phyloP scores from a whole-genome alignment of 2,797 vertebrate species.

The Champsocephalus gunnari region DNA sequence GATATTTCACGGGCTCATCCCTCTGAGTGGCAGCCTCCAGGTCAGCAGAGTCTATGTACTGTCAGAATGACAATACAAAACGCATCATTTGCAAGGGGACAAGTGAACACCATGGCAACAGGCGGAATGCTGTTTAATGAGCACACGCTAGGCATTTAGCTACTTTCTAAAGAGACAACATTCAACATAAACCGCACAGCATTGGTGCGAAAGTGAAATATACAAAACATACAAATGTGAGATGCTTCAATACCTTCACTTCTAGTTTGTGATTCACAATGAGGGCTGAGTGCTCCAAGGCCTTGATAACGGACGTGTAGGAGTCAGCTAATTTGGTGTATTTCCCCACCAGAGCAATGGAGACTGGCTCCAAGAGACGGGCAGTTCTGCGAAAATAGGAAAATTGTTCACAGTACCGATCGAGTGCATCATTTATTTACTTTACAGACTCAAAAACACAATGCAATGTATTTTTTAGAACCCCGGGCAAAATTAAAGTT shows the following conservation, averaged over 20 bases:
- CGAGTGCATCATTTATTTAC: not conserved
- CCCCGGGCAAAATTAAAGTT: no score
- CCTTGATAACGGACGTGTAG: constrained; percentile 96
- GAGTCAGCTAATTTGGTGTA: constrained; percentile 97
- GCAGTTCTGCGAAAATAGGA: constrained; percentile 85
- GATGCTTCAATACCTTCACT: constrained; percentile 87
- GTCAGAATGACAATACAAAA: constrained; percentile 27
- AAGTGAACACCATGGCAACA: constrained; percentile 11
- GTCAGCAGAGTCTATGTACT: constrained; percentile 96
- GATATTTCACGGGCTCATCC: constrained; percentile 94
- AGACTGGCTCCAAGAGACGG: constrained; percentile 91
- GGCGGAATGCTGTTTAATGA: not conserved
- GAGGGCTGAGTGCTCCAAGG: constrained; percentile 94
- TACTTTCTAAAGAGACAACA: not conserved
- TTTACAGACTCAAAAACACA: not conserved
- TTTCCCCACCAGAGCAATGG: constrained; percentile 96
- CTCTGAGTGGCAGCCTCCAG: constrained; percentile 87
- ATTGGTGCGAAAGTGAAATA: not conserved
- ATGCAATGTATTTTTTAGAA: not conserved
- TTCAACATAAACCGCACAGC: not conserved
- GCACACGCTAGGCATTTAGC: not conserved
- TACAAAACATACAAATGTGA: constrained; percentile 6
- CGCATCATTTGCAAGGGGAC: constrained; percentile 17
- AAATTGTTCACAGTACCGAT: not conserved
- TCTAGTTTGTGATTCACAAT: constrained; percentile 96